phyloP scores from a whole-genome alignment of 2,113 vertebrate species.

The Furnarius figulus region DNA sequence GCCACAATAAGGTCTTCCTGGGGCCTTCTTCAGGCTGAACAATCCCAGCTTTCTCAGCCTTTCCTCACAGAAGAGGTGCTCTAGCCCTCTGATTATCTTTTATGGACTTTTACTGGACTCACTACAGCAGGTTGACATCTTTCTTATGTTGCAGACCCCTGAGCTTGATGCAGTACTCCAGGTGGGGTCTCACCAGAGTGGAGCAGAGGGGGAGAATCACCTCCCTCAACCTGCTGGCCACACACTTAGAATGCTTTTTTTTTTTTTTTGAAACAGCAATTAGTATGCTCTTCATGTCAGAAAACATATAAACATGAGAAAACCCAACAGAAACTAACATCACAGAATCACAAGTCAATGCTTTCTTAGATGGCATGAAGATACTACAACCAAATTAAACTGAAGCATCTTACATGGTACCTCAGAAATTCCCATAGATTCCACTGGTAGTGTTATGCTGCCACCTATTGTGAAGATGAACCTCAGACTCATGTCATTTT shows the following conservation, averaged over 20 bases:
- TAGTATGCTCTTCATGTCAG: background rate
- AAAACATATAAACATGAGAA: background rate
- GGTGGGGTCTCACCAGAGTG: background rate
- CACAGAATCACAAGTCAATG: background rate
- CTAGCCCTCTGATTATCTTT: background rate
- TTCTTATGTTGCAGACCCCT: background rate
- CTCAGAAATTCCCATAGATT: background rate
- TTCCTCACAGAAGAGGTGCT: fast-evolving
- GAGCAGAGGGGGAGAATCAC: background rate
- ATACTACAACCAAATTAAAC: background rate
- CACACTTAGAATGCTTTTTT: background rate
- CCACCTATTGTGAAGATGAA: conserved; percentile 29
- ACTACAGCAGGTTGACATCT: background rate
- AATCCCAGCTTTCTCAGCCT: background rate
- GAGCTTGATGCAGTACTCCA: background rate
- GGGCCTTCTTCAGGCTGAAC: background rate
- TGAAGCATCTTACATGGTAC: fast-evolving
- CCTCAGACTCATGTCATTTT: background rate
- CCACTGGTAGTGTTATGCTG: conserved; percentile 11
- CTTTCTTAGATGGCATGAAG: background rate
- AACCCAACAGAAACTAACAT: background rate
- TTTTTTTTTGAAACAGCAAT: background rate
- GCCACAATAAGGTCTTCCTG: background rate
- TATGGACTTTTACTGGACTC: background rate
- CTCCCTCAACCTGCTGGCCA: background rate